Evolutionary conservation across 2,888 invertebrate genomes (phyloP).

Genomic region (Dynastes hyllus): DNA sequence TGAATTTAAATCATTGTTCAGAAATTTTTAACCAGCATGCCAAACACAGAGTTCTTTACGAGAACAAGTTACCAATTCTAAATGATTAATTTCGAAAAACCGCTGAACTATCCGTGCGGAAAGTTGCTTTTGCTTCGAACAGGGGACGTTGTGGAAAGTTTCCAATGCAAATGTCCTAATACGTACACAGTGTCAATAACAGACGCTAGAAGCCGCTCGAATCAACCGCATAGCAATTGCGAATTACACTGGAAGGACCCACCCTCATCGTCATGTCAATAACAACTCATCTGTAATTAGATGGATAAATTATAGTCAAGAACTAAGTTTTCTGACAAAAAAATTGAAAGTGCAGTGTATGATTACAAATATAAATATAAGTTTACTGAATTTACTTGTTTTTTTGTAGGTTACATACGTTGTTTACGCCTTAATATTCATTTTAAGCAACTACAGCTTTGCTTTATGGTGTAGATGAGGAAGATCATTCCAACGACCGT

Average conservation of each 20-base stretch:
- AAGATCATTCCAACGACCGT: too few relatives aligned
- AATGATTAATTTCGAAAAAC: conserved; percentile 29
- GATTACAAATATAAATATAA: too few relatives aligned
- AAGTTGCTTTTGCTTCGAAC: not conserved
- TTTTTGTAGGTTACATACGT: too few relatives aligned
- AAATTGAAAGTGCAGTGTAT: too few relatives aligned
- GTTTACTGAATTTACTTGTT: too few relatives aligned
- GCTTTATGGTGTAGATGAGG: too few relatives aligned
- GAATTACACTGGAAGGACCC: not conserved
- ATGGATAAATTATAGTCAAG: not conserved
- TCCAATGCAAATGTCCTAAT: conserved; percentile 41
- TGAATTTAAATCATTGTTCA: too few relatives aligned
- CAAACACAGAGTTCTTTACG: too few relatives aligned
- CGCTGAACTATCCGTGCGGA: conserved; percentile 7
- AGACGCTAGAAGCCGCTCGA: conserved; percentile 16
- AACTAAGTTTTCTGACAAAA: not conserved
- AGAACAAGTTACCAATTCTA: conserved; percentile 3
- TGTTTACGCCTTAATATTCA: too few relatives aligned
- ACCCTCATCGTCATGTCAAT: conserved; percentile 6
- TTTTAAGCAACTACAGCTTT: too few relatives aligned
- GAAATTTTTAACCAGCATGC: too few relatives aligned
- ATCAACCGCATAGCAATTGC: conserved; percentile 22
- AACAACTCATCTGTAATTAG: not conserved
- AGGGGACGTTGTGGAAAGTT: conserved; percentile 9
- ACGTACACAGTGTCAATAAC: conserved; percentile 25